Evolutionary conservation across 2,113 vertebrate species (phyloP).

Genomic region (Daboia siamensis): DNA sequence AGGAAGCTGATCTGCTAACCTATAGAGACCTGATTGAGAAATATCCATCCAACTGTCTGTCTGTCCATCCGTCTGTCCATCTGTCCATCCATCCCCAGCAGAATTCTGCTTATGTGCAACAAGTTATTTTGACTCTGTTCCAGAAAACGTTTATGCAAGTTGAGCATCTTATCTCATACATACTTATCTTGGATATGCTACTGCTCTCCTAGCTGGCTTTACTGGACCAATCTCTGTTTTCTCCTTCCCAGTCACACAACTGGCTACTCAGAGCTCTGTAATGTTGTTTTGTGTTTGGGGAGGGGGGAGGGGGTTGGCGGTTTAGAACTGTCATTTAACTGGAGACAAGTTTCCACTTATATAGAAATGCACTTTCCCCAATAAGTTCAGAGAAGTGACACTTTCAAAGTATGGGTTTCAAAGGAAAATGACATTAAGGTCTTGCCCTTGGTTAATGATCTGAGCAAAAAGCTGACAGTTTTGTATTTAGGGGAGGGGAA

Average conservation of each 20-base stretch:
- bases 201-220: background rate
- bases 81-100: background rate
- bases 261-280: background rate
- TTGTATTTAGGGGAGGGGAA: slow-evolving; percentile 7
- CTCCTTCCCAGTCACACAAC: background rate
- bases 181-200: background rate
- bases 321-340: background rate
- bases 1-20: background rate
- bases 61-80: background rate
- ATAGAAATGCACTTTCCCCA: background rate
- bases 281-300: background rate
- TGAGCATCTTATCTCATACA: background rate
- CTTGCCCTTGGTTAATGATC: slow-evolving; percentile 4
- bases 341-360: background rate
- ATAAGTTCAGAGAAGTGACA: background rate
- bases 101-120: background rate
- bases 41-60: background rate
- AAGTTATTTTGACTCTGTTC: background rate
- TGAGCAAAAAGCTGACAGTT: slow-evolving; percentile 17
- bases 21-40: background rate
- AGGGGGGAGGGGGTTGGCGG: no score
- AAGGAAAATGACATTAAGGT: slow-evolving; percentile 14
- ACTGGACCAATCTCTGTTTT: background rate
- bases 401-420: slow-evolving; percentile 3
- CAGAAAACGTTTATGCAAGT: background rate